Percentiles rank a stretch among this genome's conserved stretches.
phyloP scores from a whole-genome alignment of 2,113 vertebrate genomes.

The Salvelinus namaycush region DNA sequence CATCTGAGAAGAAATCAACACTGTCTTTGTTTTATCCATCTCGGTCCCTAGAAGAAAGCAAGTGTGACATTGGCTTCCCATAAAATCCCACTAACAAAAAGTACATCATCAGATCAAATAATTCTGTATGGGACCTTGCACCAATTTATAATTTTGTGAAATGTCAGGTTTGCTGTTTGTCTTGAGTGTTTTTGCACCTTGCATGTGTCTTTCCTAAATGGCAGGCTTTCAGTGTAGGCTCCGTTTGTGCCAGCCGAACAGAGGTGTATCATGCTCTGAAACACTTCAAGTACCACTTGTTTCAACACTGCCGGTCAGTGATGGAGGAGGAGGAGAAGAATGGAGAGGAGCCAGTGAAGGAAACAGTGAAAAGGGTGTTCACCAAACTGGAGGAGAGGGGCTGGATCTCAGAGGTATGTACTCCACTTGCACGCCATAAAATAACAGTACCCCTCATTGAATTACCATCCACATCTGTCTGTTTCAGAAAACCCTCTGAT shows the following conservation, averaged over 20 bases:
- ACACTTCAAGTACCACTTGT: conserved; percentile 85
- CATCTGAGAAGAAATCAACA: conserved; percentile 30
- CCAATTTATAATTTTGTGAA: background rate
- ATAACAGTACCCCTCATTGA: conserved; percentile 11
- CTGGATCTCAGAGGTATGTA: conserved; percentile 80
- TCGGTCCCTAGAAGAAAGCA: conserved; percentile 22
- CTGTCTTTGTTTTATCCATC: background rate
- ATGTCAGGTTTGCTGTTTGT: background rate
- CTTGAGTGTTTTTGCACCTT: background rate
- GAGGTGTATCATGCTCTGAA: conserved; percentile 80
- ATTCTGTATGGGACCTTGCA: background rate
- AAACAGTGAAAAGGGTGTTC: conserved; percentile 75
- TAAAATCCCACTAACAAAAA: background rate
- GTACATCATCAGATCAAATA: background rate
- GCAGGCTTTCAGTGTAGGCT: conserved; percentile 75
- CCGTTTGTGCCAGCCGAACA: conserved; percentile 77
- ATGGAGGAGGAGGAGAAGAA: conserved; percentile 36
- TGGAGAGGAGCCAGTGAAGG: conserved; percentile 72
- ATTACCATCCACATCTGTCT: background rate
- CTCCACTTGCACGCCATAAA: background rate
- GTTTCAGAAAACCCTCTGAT: background rate
- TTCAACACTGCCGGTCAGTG: conserved; percentile 66
- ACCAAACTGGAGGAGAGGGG: conserved; percentile 57
- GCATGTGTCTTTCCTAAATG: conserved; percentile 28
- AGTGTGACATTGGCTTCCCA: background rate